phyloP scores from a whole-genome alignment of 2,888 invertebrate species.

The Epirrhoe tristata region DNA sequence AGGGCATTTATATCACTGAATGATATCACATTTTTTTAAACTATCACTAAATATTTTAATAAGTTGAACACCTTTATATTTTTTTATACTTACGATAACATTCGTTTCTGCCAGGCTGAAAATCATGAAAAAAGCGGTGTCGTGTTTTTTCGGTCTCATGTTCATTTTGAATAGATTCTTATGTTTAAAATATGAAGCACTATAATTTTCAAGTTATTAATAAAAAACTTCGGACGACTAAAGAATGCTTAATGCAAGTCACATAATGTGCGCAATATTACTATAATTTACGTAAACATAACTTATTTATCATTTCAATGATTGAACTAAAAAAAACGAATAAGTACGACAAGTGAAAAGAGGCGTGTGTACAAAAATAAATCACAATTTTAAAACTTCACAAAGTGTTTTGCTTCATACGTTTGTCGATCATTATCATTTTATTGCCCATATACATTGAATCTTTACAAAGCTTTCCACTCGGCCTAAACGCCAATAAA shows the following conservation, averaged over 20 bases:
- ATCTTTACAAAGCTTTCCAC: conserved; percentile 79
- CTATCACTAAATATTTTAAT: no score
- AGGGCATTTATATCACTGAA: no score
- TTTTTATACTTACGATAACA: conserved; percentile 4
- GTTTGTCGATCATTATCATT: conserved; percentile 56
- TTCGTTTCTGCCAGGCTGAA: conserved; percentile 33
- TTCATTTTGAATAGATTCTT: background rate
- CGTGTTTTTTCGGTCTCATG: background rate
- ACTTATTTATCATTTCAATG: background rate
- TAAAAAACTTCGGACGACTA: no score
- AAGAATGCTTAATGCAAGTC: no score
- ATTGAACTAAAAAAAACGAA: background rate
- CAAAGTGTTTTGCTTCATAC: conserved; percentile 41
- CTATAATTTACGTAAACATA: no score
- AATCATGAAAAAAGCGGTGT: conserved; percentile 27
- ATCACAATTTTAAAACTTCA: conserved; percentile 46
- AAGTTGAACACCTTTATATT: background rate
- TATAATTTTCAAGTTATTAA: no score
- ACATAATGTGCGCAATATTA: no score
- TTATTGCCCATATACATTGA: conserved; percentile 66
- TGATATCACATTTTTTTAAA: no score
- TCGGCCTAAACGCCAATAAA: conserved; percentile 76
- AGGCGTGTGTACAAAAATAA: conserved; percentile 39
- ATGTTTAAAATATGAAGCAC: background rate
- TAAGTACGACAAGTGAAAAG: background rate